These are phyloP conservation scores for Diachasma alloeum DNA, from an alignment of 1,140 invertebrate species.

Conservation along the genomic window DNA sequence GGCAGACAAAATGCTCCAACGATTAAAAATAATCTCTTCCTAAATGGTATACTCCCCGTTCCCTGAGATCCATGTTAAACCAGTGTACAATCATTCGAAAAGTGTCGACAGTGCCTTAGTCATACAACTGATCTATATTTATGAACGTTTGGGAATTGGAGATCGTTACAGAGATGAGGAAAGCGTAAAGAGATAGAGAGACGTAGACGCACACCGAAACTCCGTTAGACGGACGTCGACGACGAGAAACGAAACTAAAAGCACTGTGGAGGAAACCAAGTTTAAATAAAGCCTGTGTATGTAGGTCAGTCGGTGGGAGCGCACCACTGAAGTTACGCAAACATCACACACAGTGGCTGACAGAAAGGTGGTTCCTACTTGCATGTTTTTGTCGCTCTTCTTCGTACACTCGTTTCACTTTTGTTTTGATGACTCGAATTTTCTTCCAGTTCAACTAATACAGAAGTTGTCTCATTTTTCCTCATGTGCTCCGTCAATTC, in stretches of 20 bases:
- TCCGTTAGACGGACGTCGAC: slow-evolving; percentile 1
- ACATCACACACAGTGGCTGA: neutral
- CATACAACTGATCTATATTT: slow-evolving; percentile 21
- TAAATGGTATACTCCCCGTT: neutral
- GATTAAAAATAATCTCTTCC: neutral
- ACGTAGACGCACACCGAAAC: neutral
- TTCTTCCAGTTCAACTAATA: neutral
- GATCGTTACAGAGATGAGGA: slow-evolving; percentile 23
- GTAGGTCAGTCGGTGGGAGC: slow-evolving; percentile 60
- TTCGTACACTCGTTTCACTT: neutral
- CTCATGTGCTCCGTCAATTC: neutral
- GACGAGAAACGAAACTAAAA: slow-evolving; percentile 59
- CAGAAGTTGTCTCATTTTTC: neutral
- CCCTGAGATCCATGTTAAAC: neutral
- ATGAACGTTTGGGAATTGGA: slow-evolving; percentile 25
- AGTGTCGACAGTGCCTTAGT: slow-evolving; percentile 14
- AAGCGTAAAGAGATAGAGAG: slow-evolving; percentile 4
- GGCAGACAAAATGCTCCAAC: neutral
- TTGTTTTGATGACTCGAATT: neutral
- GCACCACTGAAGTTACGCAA: slow-evolving; percentile 14
- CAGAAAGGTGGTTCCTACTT: neutral
- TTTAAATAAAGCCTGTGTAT: slow-evolving; percentile 66
- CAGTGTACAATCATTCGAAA: slow-evolving; percentile 5
- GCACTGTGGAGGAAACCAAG: slow-evolving; percentile 56
- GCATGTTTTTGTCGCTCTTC: neutral